These are phyloP conservation scores for Rhamphomyia laevipes DNA, from an alignment of 2,888 invertebrate species.

Conservation along the genomic window DNA sequence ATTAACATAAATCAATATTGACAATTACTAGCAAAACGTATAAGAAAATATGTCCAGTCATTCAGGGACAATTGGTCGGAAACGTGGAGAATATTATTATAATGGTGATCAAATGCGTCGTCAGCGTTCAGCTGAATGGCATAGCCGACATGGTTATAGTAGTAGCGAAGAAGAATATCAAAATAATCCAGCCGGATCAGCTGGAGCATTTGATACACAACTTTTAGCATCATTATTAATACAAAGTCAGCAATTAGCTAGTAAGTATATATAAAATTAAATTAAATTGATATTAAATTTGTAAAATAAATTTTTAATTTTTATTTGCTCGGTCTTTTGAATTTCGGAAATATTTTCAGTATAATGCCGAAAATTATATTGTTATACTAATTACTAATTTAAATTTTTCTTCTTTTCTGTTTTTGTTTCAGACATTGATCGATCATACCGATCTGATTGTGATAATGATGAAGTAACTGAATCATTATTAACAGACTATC, in stretches of 20 bases:
- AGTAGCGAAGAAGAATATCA: slow-evolving; percentile 46
- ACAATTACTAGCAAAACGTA: no score
- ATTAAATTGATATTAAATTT: background rate
- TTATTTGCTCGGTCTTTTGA: no score
- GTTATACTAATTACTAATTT: background rate
- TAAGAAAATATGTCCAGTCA: slow-evolving; percentile 36
- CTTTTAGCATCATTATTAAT: slow-evolving; percentile 45
- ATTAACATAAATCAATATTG: no score
- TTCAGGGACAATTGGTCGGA: slow-evolving; percentile 38
- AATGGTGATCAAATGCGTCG: slow-evolving; percentile 38
- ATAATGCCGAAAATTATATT: no score
- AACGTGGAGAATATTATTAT: slow-evolving; percentile 34
- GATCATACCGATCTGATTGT: slow-evolving; percentile 60
- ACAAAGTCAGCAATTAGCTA: slow-evolving; percentile 47
- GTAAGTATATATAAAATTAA: slow-evolving; percentile 31
- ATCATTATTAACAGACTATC: slow-evolving; percentile 28
- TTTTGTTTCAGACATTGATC: slow-evolving; percentile 48
- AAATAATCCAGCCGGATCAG: slow-evolving; percentile 34
- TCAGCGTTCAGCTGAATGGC: slow-evolving; percentile 47
- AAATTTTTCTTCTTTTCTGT: background rate
- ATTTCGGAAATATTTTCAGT: no score
- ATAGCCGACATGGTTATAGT: slow-evolving; percentile 42
- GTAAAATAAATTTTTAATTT: no score
- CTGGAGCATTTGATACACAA: slow-evolving; percentile 40
- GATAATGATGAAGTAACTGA: slow-evolving; percentile 50